phyloP scores from a whole-genome alignment of 2,797 vertebrate genomes.

The Avahi laniger region DNA sequence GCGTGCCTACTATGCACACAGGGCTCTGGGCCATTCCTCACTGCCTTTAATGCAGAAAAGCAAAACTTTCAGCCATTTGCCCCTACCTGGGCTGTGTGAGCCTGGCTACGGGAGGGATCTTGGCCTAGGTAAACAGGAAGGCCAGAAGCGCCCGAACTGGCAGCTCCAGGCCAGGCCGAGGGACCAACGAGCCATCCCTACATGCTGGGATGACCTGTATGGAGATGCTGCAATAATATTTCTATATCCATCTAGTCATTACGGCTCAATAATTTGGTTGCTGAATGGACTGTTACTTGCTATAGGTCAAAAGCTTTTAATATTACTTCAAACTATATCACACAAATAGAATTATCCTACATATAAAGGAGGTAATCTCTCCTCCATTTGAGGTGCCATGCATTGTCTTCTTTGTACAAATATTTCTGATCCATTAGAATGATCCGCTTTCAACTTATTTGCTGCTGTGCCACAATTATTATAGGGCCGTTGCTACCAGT shows the following conservation, averaged over 20 bases:
- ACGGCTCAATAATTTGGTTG: background rate
- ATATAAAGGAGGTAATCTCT: background rate
- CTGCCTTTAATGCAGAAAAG: background rate
- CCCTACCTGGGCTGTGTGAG: background rate
- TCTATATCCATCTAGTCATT: background rate
- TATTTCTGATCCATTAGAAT: background rate
- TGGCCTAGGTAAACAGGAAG: background rate
- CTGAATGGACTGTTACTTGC: background rate
- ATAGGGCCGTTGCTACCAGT: background rate
- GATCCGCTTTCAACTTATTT: background rate
- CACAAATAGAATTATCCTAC: background rate
- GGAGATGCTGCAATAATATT: background rate
- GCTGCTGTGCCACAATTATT: background rate
- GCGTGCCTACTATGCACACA: rapidly evolving
- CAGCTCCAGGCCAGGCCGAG: background rate
- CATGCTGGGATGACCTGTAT: rapidly evolving
- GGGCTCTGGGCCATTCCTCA: background rate
- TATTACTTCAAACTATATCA: background rate
- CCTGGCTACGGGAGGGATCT: no score
- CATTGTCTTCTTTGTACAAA: background rate
- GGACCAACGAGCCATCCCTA: background rate
- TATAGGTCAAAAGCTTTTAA: background rate
- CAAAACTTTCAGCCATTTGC: background rate
- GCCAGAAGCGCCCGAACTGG: background rate
- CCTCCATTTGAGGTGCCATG: rapidly evolving